A percentile compares a stretch with the other conserved stretches of the same genome.
phyloP scores from a whole-genome alignment of 2,113 vertebrate species.

The Scytalopus superciliaris region DNA sequence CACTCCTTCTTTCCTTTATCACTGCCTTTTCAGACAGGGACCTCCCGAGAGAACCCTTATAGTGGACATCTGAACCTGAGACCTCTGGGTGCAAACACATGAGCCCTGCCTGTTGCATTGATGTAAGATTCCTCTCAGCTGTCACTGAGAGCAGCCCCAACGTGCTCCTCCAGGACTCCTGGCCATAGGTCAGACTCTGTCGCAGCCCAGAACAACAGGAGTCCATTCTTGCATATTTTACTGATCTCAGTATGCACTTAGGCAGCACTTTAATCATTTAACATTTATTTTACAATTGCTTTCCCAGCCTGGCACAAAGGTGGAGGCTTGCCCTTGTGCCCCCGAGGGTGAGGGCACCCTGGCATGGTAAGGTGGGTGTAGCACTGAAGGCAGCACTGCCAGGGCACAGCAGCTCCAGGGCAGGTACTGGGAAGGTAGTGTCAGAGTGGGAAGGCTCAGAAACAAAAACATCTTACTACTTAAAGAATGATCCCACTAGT shows the following conservation, averaged over 20 bases:
- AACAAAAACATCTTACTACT: not conserved
- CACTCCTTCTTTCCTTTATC: not conserved
- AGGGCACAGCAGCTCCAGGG: not conserved
- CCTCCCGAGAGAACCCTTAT: not conserved
- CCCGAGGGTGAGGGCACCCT: too few relatives aligned
- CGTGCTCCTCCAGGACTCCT: not conserved
- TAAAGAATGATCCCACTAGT: not conserved
- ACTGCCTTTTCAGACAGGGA: not conserved
- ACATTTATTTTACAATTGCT: not conserved
- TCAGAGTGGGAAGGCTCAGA: not conserved
- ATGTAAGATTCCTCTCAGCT: not conserved
- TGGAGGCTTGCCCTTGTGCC: rapidly evolving
- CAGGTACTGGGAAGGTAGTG: not conserved
- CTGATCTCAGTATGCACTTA: not conserved
- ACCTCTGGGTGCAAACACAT: not conserved
- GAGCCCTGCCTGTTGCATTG: not conserved
- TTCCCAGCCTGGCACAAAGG: not conserved
- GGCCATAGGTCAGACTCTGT: not conserved
- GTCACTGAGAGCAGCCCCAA: not conserved
- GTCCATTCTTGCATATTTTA: not conserved
- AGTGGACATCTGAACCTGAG: not conserved
- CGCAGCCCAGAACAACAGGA: not conserved
- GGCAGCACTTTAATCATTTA: not conserved
- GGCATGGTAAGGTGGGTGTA: not conserved
- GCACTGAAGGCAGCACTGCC: not conserved